Evolutionary conservation across 2,113 vertebrate genomes (phyloP), one percentile per base, ranked within the genome.

Genomic region (Gasterosteus nipponicus): DNA sequence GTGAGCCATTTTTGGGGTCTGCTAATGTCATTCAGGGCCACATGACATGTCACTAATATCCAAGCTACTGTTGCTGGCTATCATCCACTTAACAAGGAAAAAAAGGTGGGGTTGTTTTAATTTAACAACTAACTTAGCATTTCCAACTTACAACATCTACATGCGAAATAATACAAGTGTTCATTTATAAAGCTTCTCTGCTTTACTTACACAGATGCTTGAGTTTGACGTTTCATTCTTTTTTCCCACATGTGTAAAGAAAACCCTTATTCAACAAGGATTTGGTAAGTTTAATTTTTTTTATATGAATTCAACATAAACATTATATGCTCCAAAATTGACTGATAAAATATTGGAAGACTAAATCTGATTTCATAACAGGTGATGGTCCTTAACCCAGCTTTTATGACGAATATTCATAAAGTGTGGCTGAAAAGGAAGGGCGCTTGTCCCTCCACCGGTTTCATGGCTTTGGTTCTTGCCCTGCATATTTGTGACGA

Each of bases 351-450:
- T 58, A 22, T 29, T 12, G 29, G 11, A 49, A 35, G 7, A 7
- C 6, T 38, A 10, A 58, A 8, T 79, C 4, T 68, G 10, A 38
- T 54, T 67, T 11, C 0, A 26, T 42, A 39, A 66, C 74, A 91
- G 89, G 84, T 88, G 53, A 81, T 79, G 82, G 69, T 89, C 19
- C 0, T 87, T 19, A 84, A 84, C 29, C 89, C 86, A 10, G 80
- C 51, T 31, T 90, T 90, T 22, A 90, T 90, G 47, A 77, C 3
- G n/a, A 90, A 85, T 19, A 73, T 83, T 44, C 73, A 91, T 68
- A 47, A 66, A 0, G 15, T 0, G 0, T 91, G 87, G 87, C 57
- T 90, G 49, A 0, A 22, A 2, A 75, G 39, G 7, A 54, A 53
- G 0, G 75, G 69, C 0, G 0, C 0, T 0, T 87, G 87, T 81